phyloP scores from a whole-genome alignment of 2,797 vertebrate genomes.

The Dipus sagitta region DNA sequence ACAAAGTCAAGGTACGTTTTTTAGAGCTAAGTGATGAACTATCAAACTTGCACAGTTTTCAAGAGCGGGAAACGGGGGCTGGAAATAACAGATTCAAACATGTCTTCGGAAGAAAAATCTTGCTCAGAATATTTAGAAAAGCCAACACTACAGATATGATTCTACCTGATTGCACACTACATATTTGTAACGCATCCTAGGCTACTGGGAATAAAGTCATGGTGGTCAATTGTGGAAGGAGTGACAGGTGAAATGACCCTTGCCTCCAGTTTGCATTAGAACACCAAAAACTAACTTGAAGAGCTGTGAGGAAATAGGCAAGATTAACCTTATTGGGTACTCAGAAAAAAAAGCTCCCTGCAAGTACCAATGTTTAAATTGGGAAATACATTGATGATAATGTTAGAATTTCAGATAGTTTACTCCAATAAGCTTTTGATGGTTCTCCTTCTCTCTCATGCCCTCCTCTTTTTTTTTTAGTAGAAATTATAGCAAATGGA shows the following conservation, averaged over 20 bases:
- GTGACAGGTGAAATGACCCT: not conserved
- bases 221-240: not conserved
- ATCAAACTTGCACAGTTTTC: not conserved
- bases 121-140: not conserved
- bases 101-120: not conserved
- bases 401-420: not conserved
- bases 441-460: not conserved
- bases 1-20: conserved; percentile 32
- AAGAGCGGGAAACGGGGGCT: not conserved
- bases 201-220: not conserved
- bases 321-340: not conserved
- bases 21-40: conserved; percentile 14
- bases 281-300: conserved; percentile 3
- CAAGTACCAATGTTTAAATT: not conserved
- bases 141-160: not conserved
- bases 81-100: not conserved
- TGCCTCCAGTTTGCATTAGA: not conserved
- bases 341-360: not conserved
- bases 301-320: not conserved
- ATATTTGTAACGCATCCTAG: not conserved
- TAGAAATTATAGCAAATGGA: not conserved
- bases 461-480: fast-evolving
- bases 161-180: not conserved
- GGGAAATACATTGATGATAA: not conserved
- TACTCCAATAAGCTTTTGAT: not conserved